Base-by-base conservation (phyloP, 1,140 invertebrate species). In the Drosophila navojoa region DNA sequence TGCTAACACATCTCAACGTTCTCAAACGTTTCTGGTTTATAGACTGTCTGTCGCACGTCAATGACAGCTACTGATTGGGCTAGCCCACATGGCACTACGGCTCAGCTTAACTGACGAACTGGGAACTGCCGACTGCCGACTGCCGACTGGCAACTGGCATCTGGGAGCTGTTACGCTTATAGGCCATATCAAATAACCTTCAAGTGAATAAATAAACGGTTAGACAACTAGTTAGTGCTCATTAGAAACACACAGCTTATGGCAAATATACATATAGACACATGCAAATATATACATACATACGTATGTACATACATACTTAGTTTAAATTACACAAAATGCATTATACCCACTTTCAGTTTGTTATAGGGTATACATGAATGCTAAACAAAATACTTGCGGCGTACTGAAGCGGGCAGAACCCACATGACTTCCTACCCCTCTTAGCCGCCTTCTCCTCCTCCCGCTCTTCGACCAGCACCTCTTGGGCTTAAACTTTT, bases 171-270 rank as follows among this genome's bases (percentile, higher is more conserved):
- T 49, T 11, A 38, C 32, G 35, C 35, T 38, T 45, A 45, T 57
- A 57, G 71, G 32, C 64, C 45, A 71, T 82, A 86, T 86, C 76
- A 79, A 89, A 63, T 86, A 86, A 82, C 84, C 82, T 87, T 86
- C 82, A 78, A 81, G 81, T 68, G 61, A 7, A 10, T 44, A 70
- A 29, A 66, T 5, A 54, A 59, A 71, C 49, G 67, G 71, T 50
- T 50, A 61, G 60, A 29, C 67, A 77, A 86, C 82, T 84, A 79
- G 81, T 86, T 86, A 80, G 59, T 42, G 29, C 52, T 66, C 40
- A 69, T 69, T 61, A 59, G 27, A 61, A 2, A 40, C n/a, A 42
- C 5, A 27, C 10, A 38, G 35, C 25, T 58, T 16, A 29, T 58
- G 40, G 22, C 40, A 16, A 11, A 45, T 60, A 59, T 5, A 29